Percentiles rank a stretch among this genome's conserved stretches.
phyloP scores from a whole-genome alignment of 2,113 vertebrate genomes.

The Phoenicopterus ruber region DNA sequence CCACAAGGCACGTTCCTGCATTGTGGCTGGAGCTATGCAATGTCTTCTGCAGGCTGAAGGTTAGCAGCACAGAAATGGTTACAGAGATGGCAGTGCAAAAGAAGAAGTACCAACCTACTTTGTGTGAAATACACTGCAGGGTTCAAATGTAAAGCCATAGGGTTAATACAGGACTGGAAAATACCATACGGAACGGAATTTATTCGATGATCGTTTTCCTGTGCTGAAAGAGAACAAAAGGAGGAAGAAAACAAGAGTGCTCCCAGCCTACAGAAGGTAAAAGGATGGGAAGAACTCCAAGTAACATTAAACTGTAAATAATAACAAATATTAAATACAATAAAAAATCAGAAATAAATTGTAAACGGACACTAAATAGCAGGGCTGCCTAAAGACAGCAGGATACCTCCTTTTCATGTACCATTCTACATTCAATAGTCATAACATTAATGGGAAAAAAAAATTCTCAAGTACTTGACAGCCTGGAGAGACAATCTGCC shows the following conservation, averaged over 20 bases:
- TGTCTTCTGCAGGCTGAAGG: background rate
- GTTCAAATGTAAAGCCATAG: background rate
- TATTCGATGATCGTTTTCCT: background rate
- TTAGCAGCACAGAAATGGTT: background rate
- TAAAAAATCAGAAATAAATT: background rate
- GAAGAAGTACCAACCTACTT: background rate
- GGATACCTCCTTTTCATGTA: background rate
- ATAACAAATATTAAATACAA: background rate
- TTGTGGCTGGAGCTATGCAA: accelerated
- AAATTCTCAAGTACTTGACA: background rate
- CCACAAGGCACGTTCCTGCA: background rate
- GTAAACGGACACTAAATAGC: background rate
- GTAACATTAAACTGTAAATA: background rate
- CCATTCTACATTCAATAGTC: background rate
- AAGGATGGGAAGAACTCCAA: background rate
- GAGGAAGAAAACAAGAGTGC: background rate
- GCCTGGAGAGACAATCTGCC: background rate
- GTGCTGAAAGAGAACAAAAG: background rate
- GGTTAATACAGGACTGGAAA: background rate
- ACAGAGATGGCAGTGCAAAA: background rate
- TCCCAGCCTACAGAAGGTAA: background rate
- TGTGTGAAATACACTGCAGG: background rate
- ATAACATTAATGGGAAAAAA: background rate
- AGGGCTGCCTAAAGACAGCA: background rate
- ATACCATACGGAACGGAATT: background rate